These are phyloP conservation scores for Eupsilia transversa DNA, from an alignment of 2,888 invertebrate genomes.

Conservation along the genomic window DNA sequence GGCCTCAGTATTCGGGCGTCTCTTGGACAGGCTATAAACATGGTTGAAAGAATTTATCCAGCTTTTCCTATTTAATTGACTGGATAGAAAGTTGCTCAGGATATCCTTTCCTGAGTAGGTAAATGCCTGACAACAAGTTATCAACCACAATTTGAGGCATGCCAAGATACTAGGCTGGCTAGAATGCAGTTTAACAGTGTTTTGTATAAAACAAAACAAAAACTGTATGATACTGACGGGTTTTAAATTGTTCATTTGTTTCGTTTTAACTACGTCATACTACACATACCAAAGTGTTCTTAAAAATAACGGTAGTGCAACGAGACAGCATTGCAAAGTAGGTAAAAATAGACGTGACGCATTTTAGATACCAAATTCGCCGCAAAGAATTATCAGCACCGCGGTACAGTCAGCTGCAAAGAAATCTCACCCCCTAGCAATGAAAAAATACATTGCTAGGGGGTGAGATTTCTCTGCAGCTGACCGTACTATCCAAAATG, in stretches of 20 bases:
- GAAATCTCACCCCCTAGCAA: too few relatives aligned
- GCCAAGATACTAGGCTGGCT: conserved; percentile 12
- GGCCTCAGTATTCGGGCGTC: not conserved
- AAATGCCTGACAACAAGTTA: not conserved
- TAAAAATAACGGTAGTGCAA: conserved; percentile 35
- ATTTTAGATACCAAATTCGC: not conserved
- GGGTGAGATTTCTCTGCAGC: too few relatives aligned
- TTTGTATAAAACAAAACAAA: too few relatives aligned
- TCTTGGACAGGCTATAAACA: not conserved
- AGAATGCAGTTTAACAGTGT: not conserved
- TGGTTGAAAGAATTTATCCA: not conserved
- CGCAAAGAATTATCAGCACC: not conserved
- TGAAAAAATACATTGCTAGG: too few relatives aligned
- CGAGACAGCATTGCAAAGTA: not conserved
- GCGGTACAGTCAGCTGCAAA: too few relatives aligned
- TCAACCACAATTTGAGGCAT: conserved; percentile 9
- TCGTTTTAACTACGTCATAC: not conserved
- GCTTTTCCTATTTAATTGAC: not conserved
- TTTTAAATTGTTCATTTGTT: not conserved
- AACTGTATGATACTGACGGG: too few relatives aligned
- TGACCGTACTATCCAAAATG: too few relatives aligned
- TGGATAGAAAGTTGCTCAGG: conserved; percentile 45
- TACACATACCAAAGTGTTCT: not conserved
- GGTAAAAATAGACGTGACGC: conserved; percentile 25
- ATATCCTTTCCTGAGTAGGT: conserved; percentile 15